Base-by-base conservation (phyloP, 2,113 vertebrate genomes). In the Pseudorectes ferrugineus region DNA sequence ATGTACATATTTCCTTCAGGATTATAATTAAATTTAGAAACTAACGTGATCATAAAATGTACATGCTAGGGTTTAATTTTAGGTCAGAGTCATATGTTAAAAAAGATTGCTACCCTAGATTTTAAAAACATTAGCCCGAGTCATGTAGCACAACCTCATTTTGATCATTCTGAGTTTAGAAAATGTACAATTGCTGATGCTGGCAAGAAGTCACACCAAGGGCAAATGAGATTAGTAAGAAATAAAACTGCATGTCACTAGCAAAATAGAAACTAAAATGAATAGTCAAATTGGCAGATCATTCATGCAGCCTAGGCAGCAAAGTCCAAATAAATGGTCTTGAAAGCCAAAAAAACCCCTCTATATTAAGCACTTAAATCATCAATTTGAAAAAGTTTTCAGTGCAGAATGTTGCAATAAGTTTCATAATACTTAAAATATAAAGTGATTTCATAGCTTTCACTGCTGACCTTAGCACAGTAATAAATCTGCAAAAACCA, bases 251-350 rank as follows among this genome's bases (percentile, higher is more conserved):
- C n/a, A 72, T 72, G 28, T 85, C 89, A 62, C 38, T 35, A 62
- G 42, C 55, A 85, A 77, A 96, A 93, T 40, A 89, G 85, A 91
- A 96, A 92, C 11, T 58, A 29, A 89, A 92, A 91, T 83, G 81
- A 91, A 86, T 83, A 79, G 77, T 75, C 66, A 96, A 91, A 75
- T 38, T 28, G 55, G 59, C n/a, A 77, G 71, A 79, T 77, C 42
- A 77, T 57, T 96, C 23, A 54, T 28, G 49, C 67, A 92, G 61
- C 38, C 74, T 38, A 59, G 49, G 62, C 79, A 66, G 31, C 43
- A 74, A 89, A 77, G 59, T 54, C 26, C 42, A 85, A 88, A 45
- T 77, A 83, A 88, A 67, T 35, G 54, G 14, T 17, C 43, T 67
- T 52, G 40, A 85, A 95, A 85, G 9, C 13, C 6, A 26, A 49